Conservation (phyloP, 2,888 invertebrate species). For the Microdon myrmicae region DNA sequence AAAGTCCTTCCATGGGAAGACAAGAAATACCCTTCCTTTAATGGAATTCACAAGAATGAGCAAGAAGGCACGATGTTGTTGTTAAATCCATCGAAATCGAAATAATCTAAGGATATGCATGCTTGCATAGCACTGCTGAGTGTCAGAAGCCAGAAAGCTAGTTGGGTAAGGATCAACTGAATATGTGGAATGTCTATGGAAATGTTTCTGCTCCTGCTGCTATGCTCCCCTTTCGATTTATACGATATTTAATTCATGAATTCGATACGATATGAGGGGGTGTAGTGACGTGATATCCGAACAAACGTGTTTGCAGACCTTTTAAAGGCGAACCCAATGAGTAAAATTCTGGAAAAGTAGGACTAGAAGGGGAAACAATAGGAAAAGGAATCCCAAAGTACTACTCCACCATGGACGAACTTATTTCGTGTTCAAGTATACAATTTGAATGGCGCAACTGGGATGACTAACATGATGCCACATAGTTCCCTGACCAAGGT, state of each 20-base stretch:
- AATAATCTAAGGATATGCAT: constrained; percentile 49
- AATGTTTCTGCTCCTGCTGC: constrained; percentile 13
- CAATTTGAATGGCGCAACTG: constrained; percentile 48
- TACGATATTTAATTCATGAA: constrained; percentile 49
- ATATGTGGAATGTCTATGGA: constrained; percentile 24
- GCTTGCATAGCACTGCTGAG: constrained; percentile 29
- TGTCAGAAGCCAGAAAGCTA: constrained; percentile 23
- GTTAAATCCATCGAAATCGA: constrained; percentile 48
- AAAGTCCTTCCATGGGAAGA: too few relatives aligned
- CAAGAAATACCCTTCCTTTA: too few relatives aligned
- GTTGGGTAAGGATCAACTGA: constrained; percentile 33
- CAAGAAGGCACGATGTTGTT: constrained; percentile 26
- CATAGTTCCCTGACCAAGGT: constrained; percentile 32
- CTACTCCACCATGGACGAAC: constrained; percentile 25
- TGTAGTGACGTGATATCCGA: neutral
- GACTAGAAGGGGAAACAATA: neutral
- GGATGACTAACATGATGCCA: too few relatives aligned
- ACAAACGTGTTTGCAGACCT: too few relatives aligned
- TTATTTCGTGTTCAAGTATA: constrained; percentile 48
- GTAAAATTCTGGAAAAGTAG: too few relatives aligned
- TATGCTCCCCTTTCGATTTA: constrained; percentile 28
- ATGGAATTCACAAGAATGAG: too few relatives aligned
- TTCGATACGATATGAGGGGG: constrained; percentile 28
- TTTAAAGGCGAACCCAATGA: too few relatives aligned
- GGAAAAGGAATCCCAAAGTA: constrained; percentile 26